Conservation (phyloP, 2,888 invertebrate species). For the Cerastoderma edule region DNA sequence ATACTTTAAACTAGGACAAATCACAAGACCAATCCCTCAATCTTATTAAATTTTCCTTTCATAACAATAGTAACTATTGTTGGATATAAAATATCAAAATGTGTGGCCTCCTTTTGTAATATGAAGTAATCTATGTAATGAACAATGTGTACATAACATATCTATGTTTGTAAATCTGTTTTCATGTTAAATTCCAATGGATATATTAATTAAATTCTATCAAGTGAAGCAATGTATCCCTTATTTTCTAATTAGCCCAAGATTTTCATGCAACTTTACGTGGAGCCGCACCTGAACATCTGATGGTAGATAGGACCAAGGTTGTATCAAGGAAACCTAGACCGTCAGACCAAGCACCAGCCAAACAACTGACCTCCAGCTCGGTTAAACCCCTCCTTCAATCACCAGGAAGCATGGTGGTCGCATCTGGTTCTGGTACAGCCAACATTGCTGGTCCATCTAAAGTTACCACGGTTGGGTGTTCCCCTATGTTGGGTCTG, state of each 20-base stretch:
- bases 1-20: no score
- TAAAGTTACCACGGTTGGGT: not conserved
- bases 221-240: no score
- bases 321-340: not conserved
- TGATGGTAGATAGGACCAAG: slow-evolving; percentile 27
- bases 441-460: not conserved
- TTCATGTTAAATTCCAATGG: no score
- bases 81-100: no score
- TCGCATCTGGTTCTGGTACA: slow-evolving; percentile 21
- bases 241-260: slow-evolving; percentile 51
- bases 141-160: no score
- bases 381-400: slow-evolving; percentile 27
- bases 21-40: no score
- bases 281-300: slow-evolving; percentile 64
- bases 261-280: slow-evolving; percentile 72
- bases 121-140: no score
- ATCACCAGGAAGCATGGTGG: slow-evolving; percentile 31
- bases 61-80: no score
- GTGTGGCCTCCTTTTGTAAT: no score
- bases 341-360: not conserved
- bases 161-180: no score
- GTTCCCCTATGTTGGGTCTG: slow-evolving; percentile 37
- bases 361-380: not conserved
- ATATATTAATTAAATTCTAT: no score
- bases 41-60: no score